These are phyloP conservation scores for Mustelus asterias DNA, from an alignment of 2,113 vertebrate species.

Conservation along the genomic window DNA sequence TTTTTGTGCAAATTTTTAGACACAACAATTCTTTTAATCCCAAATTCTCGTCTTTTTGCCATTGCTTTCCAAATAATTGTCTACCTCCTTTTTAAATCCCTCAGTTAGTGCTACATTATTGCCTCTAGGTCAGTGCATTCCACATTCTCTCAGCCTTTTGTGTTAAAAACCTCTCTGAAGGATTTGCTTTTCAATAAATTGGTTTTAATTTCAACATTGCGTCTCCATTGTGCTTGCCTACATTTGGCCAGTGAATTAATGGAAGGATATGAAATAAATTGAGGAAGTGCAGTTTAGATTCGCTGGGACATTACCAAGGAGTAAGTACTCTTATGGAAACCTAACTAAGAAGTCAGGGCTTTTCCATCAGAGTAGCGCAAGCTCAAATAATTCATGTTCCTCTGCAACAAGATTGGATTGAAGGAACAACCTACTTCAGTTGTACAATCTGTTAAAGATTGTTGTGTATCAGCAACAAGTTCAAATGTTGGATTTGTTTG, in stretches of 20 bases:
- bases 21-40: neutral
- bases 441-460: too few relatives aligned
- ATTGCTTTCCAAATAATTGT: neutral
- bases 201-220: neutral
- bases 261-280: neutral
- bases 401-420: neutral
- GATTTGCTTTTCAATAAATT: neutral
- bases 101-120: neutral
- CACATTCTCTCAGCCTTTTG: neutral
- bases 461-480: too few relatives aligned
- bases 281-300: neutral
- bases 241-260: neutral
- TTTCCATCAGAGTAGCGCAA: neutral
- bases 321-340: neutral
- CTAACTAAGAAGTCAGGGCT: neutral
- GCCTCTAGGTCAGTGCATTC: neutral
- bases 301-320: neutral
- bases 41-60: neutral
- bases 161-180: neutral
- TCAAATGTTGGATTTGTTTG: too few relatives aligned
- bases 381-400: neutral
- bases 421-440: neutral
- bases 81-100: neutral
- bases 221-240: neutral
- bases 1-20: neutral